Percentiles rank a stretch among this genome's conserved stretches.
phyloP scores from a whole-genome alignment of 2,797 vertebrate species.

The Manis pentadactyla region DNA sequence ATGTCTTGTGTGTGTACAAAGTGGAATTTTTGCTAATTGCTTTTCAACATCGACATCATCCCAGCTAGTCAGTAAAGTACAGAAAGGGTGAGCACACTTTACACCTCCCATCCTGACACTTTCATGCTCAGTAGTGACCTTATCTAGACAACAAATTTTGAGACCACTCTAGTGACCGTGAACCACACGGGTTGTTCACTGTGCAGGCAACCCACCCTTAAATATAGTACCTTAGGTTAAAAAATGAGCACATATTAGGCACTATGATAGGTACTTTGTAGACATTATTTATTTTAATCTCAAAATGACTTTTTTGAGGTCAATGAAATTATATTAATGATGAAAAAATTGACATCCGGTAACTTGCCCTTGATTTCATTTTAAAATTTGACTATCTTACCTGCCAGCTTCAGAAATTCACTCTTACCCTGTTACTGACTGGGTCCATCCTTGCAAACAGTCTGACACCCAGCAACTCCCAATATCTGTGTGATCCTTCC shows the following conservation, averaged over 20 bases:
- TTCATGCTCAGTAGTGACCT: background rate
- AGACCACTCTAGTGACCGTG: background rate
- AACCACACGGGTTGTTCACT: background rate
- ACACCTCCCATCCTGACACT: rapidly evolving
- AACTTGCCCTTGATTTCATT: background rate
- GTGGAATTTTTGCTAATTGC: background rate
- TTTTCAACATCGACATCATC: background rate
- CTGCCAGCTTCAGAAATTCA: background rate
- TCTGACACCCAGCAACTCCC: background rate
- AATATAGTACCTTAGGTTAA: background rate
- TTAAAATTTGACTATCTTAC: background rate
- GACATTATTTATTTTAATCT: background rate
- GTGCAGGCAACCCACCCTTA: background rate
- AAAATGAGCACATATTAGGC: background rate
- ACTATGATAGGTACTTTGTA: background rate
- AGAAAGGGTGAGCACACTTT: background rate
- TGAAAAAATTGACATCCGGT: background rate
- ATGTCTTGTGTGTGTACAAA: background rate
- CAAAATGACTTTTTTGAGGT: background rate
- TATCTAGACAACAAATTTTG: background rate
- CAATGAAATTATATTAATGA: background rate
- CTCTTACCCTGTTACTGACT: background rate
- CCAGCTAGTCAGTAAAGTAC: background rate
- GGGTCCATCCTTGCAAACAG: background rate
- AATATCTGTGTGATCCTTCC: background rate